These are phyloP conservation scores for Alces alces DNA, from an alignment of 2,113 vertebrate genomes.

Conservation along the genomic window DNA sequence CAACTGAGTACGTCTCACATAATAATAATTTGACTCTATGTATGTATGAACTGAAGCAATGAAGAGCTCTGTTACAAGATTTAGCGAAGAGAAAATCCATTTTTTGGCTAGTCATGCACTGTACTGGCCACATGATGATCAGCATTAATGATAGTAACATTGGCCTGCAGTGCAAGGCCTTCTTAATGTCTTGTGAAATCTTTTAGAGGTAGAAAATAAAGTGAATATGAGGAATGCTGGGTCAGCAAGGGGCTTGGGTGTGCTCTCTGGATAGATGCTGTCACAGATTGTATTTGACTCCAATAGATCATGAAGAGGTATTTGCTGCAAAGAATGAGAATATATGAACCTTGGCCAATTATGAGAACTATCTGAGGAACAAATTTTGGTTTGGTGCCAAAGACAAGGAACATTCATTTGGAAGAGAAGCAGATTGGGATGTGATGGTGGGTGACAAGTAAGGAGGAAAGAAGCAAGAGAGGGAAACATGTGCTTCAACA, in stretches of 20 bases:
- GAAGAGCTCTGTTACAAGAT: neutral
- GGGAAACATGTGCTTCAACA: neutral
- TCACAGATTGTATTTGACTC: neutral
- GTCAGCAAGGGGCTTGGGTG: neutral
- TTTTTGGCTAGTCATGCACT: neutral
- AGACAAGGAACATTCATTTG: neutral
- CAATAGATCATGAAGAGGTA: neutral
- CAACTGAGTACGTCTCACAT: neutral
- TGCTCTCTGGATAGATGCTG: neutral
- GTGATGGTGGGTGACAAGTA: neutral
- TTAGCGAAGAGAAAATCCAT: slow-evolving; percentile 24
- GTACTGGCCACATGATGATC: neutral
- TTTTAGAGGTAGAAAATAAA: neutral
- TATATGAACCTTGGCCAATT: neutral
- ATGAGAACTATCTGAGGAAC: neutral
- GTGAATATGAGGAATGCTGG: neutral
- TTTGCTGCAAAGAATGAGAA: neutral
- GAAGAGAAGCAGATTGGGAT: neutral
- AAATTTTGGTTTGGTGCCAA: neutral
- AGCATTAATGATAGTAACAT: neutral
- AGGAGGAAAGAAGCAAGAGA: neutral
- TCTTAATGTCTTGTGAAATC: neutral
- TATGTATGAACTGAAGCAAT: neutral
- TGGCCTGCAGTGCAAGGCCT: neutral
- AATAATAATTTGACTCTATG: neutral